phyloP scores from a whole-genome alignment of 2,113 vertebrate species.

The Lycaon pictus region DNA sequence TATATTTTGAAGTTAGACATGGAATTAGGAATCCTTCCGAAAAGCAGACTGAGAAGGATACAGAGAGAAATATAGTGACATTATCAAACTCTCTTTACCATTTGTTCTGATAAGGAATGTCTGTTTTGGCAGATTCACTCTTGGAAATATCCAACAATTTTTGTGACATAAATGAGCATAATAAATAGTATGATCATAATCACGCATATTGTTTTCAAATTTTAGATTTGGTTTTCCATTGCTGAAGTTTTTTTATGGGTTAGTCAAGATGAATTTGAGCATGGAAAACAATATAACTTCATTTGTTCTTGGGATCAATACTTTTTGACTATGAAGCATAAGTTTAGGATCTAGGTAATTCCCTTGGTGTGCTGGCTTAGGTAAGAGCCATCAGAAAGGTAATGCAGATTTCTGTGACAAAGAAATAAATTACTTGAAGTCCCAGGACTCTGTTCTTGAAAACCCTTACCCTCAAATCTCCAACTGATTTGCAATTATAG shows the following conservation, averaged over 20 bases:
- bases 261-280: neutral
- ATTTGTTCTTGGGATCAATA: constrained; percentile 31
- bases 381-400: neutral
- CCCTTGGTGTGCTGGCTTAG: neutral
- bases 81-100: neutral
- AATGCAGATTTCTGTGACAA: neutral
- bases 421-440: neutral
- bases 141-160: neutral
- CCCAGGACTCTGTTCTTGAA: neutral
- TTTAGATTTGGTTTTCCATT: constrained; percentile 1
- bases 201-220: neutral
- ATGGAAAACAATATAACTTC: neutral
- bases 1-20: neutral
- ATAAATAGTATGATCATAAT: neutral
- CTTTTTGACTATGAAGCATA: neutral
- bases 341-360: neutral
- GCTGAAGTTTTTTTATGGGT: neutral
- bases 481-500: neutral
- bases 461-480: neutral
- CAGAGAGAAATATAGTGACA: neutral
- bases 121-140: neutral
- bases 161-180: neutral
- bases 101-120: neutral
- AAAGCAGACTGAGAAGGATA: neutral
- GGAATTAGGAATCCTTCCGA: neutral